Percentiles rank a stretch among this genome's conserved stretches.
Conservation (phyloP, 2,113 vertebrate genomes). For the Chionodraco myersi region DNA sequence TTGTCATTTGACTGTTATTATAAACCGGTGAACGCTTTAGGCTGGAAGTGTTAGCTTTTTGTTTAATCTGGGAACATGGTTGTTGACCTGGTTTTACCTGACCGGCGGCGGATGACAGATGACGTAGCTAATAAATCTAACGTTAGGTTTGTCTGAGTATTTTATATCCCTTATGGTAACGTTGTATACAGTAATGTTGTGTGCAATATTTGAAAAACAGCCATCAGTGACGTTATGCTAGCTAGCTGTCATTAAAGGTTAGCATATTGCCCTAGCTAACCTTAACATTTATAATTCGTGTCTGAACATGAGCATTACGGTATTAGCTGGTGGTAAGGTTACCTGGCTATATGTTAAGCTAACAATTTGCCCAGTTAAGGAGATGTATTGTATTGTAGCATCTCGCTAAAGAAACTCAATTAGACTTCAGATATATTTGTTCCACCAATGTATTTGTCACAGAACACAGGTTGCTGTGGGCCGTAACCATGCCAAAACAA, state of each 20-base stretch:
- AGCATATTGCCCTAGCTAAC: background rate
- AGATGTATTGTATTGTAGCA: too few species aligned
- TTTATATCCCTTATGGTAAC: background rate
- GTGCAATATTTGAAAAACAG: background rate
- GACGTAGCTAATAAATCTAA: background rate
- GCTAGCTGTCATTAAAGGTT: background rate
- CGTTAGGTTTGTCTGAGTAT: background rate
- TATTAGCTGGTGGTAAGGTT: too few species aligned
- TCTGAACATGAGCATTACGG: background rate
- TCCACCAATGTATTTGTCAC: too few species aligned
- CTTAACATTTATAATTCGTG: background rate
- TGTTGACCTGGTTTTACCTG: conserved; percentile 56
- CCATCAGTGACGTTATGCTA: background rate
- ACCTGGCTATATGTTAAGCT: too few species aligned
- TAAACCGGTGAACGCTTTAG: conserved; percentile 11
- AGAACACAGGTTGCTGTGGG: too few species aligned
- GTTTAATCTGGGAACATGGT: conserved; percentile 2
- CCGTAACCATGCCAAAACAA: too few species aligned
- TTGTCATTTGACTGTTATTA: conserved; percentile 22
- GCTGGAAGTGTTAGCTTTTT: conserved; percentile 29
- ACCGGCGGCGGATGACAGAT: conserved; percentile 16
- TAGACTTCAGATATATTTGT: too few species aligned
- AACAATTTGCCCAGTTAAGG: too few species aligned
- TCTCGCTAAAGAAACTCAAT: too few species aligned
- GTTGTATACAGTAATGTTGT: background rate